A percentile compares a stretch with the other conserved stretches of the same genome.
Evolutionary conservation across 2,113 vertebrate genomes (phyloP).

Genomic region (Callipepla squamata): DNA sequence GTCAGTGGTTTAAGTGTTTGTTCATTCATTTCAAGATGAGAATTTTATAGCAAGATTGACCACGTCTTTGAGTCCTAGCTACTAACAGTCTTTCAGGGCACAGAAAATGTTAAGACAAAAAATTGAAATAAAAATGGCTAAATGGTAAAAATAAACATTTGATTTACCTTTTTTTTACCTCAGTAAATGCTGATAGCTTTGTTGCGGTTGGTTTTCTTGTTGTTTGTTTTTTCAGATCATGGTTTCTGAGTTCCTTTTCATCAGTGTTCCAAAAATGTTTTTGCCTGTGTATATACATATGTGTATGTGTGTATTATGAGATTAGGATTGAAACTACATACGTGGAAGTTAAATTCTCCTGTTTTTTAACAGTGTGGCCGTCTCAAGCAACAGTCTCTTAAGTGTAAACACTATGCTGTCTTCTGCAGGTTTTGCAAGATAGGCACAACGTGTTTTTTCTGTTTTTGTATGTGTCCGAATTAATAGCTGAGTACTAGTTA

Average conservation of each 20-base stretch:
- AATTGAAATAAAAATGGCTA: neutral
- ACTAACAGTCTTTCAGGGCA: neutral
- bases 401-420: neutral
- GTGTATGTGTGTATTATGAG: neutral
- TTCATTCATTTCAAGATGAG: neutral
- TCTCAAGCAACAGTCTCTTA: neutral
- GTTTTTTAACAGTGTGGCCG: fast-evolving
- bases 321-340: neutral
- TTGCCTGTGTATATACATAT: neutral
- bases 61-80: neutral
- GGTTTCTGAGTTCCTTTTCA: neutral
- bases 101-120: neutral
- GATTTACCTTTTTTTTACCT: neutral
- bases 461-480: neutral
- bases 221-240: neutral
- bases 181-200: neutral
- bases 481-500: neutral
- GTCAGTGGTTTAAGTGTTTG: neutral
- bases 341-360: neutral
- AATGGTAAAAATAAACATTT: neutral
- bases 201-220: neutral
- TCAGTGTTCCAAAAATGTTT: neutral
- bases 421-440: neutral
- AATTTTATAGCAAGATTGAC: neutral
- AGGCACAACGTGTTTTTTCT: no score